Evolutionary conservation across 37 sponge, comb jelly and placozoan genomes (phyloP).

Genomic region (Oscarella lobularis): DNA sequence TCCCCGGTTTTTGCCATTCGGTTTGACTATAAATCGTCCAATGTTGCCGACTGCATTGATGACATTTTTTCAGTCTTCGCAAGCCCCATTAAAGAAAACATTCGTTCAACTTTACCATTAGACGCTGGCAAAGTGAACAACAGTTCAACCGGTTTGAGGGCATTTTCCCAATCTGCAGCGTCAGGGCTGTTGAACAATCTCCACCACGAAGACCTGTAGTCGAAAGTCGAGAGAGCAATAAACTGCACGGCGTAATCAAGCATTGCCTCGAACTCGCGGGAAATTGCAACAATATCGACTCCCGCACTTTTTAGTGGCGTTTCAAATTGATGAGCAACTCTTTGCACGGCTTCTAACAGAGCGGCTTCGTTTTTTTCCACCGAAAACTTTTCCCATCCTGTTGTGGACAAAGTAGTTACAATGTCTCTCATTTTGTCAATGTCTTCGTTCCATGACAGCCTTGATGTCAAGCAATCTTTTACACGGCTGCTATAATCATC

Average conservation of each 20-base stretch:
- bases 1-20: too few species aligned
- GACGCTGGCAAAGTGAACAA: not conserved
- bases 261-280: not conserved
- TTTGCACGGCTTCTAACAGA: not conserved
- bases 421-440: not conserved
- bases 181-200: not conserved
- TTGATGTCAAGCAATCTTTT: too few species aligned
- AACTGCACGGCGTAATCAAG: not conserved
- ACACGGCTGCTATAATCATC: too few species aligned
- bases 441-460: too few species aligned
- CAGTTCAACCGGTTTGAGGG: not conserved
- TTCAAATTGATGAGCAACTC: not conserved
- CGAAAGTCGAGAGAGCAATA: not conserved
- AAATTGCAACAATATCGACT: not conserved
- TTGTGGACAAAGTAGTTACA: not conserved
- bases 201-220: not conserved
- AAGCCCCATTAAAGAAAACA: not conserved
- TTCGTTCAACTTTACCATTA: not conserved
- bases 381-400: not conserved
- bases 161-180: not conserved
- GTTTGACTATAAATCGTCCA: too few species aligned
- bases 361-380: not conserved
- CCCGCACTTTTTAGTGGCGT: not conserved
- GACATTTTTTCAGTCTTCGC: not conserved
- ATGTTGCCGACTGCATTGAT: too few species aligned